Evolutionary conservation across 1,140 invertebrate species (phyloP), one percentile per base, ranked within the genome.

Genomic region (Heliconius eleuchia): DNA sequence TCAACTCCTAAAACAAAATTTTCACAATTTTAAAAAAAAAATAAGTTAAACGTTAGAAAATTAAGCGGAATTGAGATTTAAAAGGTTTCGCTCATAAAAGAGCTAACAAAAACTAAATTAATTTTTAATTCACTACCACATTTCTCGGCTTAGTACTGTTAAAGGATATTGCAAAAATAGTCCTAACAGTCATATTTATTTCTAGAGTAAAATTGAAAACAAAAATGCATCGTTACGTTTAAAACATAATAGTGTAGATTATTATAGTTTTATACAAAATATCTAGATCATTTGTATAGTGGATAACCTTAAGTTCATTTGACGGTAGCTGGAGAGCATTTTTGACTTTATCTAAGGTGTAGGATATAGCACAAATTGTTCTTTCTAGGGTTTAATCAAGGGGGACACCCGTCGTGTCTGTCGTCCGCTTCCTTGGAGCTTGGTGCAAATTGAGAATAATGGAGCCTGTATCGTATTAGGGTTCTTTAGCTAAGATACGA

Each of bases 371-470:
- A 88, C 92, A 92, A 92, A 93, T 92, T 91, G 91, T 92, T 90
- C 88, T 90, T 88, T 85, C 88, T 82, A 79, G 84, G 88, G 89
- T 94, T 94, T 94, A 94, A 94, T 94, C 92, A 92, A 92, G 88
- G 91, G 89, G 89, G 90, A 93, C 91, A 92, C 91, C 92, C 92
- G 91, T 90, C 86, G 92, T 76, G 92, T 83, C 87, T 82, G 87
- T 86, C 85, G 84, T 78, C 85, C 86, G 87, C 85, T 90, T 89
- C 86, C 91, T 86, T 88, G 83, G 83, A 89, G 89, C 90, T 88
- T 87, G 85, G 85, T 83, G 87, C 88, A 94, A 94, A 94, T 94
- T 94, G 90, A 93, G 89, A 94, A 92, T 94, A 94, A 94, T 94
- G 90, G 91, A 88, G 84, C 80, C 84, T 84, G 84, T 85, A 81